Conservation (phyloP, 2,888 invertebrate genomes). For the Drosophila kokeensis region DNA sequence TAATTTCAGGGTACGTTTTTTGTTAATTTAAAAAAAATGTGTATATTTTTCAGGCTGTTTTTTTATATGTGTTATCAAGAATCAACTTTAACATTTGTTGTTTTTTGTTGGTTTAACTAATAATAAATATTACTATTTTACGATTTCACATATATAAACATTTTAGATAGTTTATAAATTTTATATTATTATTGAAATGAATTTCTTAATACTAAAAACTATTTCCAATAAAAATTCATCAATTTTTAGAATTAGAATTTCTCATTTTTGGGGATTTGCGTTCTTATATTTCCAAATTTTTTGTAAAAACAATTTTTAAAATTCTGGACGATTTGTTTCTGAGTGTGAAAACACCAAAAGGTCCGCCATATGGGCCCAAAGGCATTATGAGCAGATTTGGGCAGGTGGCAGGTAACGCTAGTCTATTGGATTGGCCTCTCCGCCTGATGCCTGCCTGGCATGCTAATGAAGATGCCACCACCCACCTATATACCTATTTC, state of each 20-base stretch:
- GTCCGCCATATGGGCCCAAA: constrained; percentile 27
- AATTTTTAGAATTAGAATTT: not conserved
- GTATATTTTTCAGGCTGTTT: not conserved
- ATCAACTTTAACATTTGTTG: not conserved
- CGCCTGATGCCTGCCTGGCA: constrained; percentile 51
- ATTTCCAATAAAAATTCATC: not conserved
- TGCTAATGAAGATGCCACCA: constrained; percentile 68
- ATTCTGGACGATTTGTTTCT: not conserved
- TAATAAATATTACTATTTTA: not conserved
- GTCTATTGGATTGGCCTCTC: constrained; percentile 27
- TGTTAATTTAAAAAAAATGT: not conserved
- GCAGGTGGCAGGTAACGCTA: constrained; percentile 30
- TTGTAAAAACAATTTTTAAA: not conserved
- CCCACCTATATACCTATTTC: constrained; percentile 1
- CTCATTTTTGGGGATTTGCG: not conserved
- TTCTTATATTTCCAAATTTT: not conserved
- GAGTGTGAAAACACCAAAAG: not conserved
- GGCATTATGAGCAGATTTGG: constrained; percentile 26
- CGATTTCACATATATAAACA: not conserved
- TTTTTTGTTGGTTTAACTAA: not conserved
- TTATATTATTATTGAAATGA: not conserved
- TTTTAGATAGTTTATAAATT: not conserved
- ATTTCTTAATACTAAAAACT: not conserved
- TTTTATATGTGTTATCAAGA: not conserved
- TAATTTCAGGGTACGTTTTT: no score